These are phyloP conservation scores for Dryas iulia DNA, from an alignment of 1,140 invertebrate genomes.

Conservation along the genomic window DNA sequence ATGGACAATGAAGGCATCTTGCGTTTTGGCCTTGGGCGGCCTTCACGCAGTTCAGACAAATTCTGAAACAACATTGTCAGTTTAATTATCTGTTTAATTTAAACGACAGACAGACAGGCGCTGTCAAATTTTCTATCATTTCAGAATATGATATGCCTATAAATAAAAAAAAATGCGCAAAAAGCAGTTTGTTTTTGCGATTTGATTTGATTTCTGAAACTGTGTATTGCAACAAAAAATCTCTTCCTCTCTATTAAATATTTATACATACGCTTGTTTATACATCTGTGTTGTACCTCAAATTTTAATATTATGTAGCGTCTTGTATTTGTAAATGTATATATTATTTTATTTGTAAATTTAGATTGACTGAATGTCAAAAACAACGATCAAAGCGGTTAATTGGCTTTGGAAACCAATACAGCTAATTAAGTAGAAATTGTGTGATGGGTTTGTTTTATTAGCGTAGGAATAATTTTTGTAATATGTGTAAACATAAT, in stretches of 20 bases:
- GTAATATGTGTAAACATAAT: neutral
- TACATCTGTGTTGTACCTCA: too few species aligned
- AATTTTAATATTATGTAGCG: too few species aligned
- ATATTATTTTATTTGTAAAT: constrained; percentile 4
- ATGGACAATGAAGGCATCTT: constrained; percentile 87
- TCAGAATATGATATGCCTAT: too few species aligned
- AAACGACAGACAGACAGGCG: too few species aligned
- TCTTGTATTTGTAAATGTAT: too few species aligned
- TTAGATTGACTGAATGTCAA: constrained; percentile 17
- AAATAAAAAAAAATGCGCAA: too few species aligned
- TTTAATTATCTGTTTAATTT: neutral
- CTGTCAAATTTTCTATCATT: neutral
- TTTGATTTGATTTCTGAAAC: too few species aligned
- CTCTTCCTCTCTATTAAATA: too few species aligned
- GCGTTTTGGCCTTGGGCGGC: constrained; percentile 74
- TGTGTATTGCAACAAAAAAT: too few species aligned
- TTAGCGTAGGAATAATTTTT: neutral
- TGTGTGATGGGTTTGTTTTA: constrained; percentile 21
- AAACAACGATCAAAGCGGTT: constrained; percentile 22
- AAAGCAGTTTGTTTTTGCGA: too few species aligned
- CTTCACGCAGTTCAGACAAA: constrained; percentile 44
- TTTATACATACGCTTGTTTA: too few species aligned
- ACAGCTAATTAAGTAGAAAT: constrained; percentile 55
- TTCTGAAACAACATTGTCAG: constrained; percentile 40
- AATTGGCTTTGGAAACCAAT: constrained; percentile 42